Evolutionary conservation across 2,888 invertebrate species (phyloP), one percentile per base, ranked within the genome.

Genomic region (Artemia sinica): DNA sequence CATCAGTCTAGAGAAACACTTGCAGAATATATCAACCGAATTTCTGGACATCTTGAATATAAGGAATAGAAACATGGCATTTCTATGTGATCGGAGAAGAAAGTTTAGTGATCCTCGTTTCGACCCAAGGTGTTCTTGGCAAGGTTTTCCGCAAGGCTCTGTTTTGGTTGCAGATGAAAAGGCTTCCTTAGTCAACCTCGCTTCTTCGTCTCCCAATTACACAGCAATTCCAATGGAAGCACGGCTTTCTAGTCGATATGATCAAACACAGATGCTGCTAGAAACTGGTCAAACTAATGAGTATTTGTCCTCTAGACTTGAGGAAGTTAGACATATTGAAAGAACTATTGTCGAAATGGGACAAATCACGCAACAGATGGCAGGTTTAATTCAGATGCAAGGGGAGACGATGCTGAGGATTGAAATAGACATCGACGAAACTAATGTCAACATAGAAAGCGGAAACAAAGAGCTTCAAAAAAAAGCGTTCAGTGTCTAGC

Each of bases 241-340:
- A 71, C 79, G 81, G 48, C 77, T 77, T 51, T 72, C 73, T 71
- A 74, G 76, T 72, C 82, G 80, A 77, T 81, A 84, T 74, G 85
- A 81, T 72, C 72, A 79, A 71, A 76, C 87, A 73, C 81, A 88
- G 66, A 81, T 89, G 74, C 86, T 90, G 75, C 90, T 92, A 79
- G 88, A 90, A 78, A 86, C 88, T 67, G 63, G 10, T 28, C 63
- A 58, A 28, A 71, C n/a, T 58, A 69, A 66, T 13, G 83, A 87
- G 66, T 97, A 96, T 80, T 84, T 95, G 58, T 89, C 91, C 75
- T 88, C 88, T 75, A 84, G 98, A 74, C 94, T 94, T 58, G 94
- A 95, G 78, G 94, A 97, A 0, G 97, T 98, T 96, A 94, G 97
- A 78, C 95, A 91, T 77, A 98, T 99, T 76, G 98, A 99, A 80